These are phyloP conservation scores for Hirtodrosophila duncani DNA, from an alignment of 2,888 invertebrate species.

Conservation along the genomic window DNA sequence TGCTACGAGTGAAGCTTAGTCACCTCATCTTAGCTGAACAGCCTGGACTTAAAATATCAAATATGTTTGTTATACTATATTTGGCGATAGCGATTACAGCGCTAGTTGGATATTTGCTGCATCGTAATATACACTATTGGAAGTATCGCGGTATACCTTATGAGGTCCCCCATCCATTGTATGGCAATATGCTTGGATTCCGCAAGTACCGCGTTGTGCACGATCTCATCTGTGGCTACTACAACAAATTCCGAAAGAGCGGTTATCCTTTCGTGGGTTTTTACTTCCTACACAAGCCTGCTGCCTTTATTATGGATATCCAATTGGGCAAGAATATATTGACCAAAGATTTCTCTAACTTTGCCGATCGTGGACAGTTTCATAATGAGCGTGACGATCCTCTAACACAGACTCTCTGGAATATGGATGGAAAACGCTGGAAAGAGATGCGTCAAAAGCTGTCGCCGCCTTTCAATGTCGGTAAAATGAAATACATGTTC, in stretches of 20 bases:
- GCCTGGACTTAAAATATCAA: too few relatives aligned
- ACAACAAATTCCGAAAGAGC: constrained; percentile 39
- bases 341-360: constrained; percentile 70
- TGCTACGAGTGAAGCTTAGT: too few relatives aligned
- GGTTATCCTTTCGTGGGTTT: constrained; percentile 58
- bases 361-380: constrained; percentile 74
- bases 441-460: constrained; percentile 76
- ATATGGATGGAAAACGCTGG: constrained; percentile 77
- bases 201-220: constrained; percentile 31
- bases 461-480: constrained; percentile 74
- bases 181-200: constrained; percentile 42
- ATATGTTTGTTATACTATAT: constrained; percentile 38
- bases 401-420: constrained; percentile 71
- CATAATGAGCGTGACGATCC: constrained; percentile 75
- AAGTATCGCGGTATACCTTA: constrained; percentile 37
- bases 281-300: constrained; percentile 45
- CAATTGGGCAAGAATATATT: constrained; percentile 48
- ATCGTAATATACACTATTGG: constrained; percentile 39
- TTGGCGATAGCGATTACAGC: constrained; percentile 33
- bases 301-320: constrained; percentile 47
- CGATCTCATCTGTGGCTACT: constrained; percentile 33
- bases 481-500: constrained; percentile 71
- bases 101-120: constrained; percentile 25
- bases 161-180: constrained; percentile 39
- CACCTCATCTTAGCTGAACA: too few relatives aligned